phyloP scores from a whole-genome alignment of 92 coral and sea anemone species.

The Pocillopora meandrina region DNA sequence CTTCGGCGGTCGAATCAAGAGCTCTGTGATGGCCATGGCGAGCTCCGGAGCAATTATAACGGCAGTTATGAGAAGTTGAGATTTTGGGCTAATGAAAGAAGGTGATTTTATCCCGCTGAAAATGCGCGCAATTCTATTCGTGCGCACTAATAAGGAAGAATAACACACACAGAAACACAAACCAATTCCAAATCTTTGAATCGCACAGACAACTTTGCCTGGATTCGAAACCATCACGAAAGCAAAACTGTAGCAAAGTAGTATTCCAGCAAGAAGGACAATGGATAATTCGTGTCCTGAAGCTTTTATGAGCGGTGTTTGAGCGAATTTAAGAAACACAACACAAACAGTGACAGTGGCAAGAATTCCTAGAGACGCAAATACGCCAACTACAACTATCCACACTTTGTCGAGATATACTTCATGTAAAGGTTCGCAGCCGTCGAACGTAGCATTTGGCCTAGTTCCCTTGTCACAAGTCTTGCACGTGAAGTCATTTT shows the following conservation, averaged over 20 bases:
- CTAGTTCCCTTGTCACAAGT: conserved; percentile 58
- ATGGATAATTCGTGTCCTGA: conserved; percentile 77
- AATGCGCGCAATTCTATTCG: conserved; percentile 80
- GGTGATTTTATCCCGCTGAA: conserved; percentile 73
- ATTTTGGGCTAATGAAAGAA: conserved; percentile 75
- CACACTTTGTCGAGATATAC: conserved; percentile 47
- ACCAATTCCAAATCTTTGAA: conserved; percentile 70
- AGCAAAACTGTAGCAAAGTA: conserved; percentile 63
- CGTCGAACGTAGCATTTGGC: conserved; percentile 59
- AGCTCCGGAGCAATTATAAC: conserved; percentile 65
- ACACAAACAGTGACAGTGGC: conserved; percentile 49
- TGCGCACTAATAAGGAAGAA: conserved; percentile 74
- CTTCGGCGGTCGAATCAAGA: conserved; percentile 51
- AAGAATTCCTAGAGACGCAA: conserved; percentile 62
- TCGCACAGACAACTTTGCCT: conserved; percentile 42
- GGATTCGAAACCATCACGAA: conserved; percentile 60
- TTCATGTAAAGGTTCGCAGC: conserved; percentile 56
- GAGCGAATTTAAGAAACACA: conserved; percentile 63
- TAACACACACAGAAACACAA: conserved; percentile 69
- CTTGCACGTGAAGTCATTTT: conserved; percentile 68
- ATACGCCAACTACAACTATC: conserved; percentile 42
- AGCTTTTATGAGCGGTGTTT: conserved; percentile 78
- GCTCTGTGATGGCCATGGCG: conserved; percentile 52
- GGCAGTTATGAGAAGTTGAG: conserved; percentile 70
- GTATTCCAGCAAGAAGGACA: conserved; percentile 59